phyloP scores from a whole-genome alignment of 2,113 vertebrate genomes.

The Lagenorhynchus albirostris region DNA sequence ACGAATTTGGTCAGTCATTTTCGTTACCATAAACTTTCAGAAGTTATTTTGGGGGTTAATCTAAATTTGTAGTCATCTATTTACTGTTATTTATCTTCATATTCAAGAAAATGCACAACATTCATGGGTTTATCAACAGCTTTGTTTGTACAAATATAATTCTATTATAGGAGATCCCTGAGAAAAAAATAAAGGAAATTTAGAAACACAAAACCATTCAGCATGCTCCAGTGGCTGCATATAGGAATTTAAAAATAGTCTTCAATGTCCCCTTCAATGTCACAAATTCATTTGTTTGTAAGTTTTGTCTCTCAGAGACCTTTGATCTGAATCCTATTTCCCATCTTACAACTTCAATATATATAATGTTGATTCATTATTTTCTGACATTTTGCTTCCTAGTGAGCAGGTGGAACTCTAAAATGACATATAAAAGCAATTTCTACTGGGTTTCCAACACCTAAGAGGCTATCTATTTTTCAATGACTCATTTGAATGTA shows the following conservation, averaged over 20 bases:
- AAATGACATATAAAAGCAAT: slow-evolving; percentile 79
- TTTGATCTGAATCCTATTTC: slow-evolving; percentile 80
- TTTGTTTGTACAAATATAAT: slow-evolving; percentile 52
- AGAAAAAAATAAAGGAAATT: not conserved
- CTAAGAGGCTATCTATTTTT: slow-evolving; percentile 69
- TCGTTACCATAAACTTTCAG: not conserved
- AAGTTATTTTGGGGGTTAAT: not conserved
- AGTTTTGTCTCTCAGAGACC: slow-evolving; percentile 76
- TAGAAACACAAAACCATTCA: slow-evolving; percentile 36
- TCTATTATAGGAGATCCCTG: not conserved
- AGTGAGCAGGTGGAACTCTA: slow-evolving; percentile 77
- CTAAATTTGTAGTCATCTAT: not conserved
- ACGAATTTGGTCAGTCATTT: not conserved
- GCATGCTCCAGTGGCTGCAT: not conserved
- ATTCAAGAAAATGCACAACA: not conserved
- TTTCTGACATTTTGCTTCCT: slow-evolving; percentile 80
- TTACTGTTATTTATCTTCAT: not conserved
- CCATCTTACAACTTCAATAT: slow-evolving; percentile 73
- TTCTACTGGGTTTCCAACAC: slow-evolving; percentile 56
- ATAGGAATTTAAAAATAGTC: slow-evolving; percentile 66
- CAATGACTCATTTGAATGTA: slow-evolving; percentile 57
- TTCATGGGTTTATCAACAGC: not conserved
- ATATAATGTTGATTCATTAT: slow-evolving; percentile 80
- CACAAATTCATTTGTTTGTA: slow-evolving; percentile 77
- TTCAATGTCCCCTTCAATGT: slow-evolving; percentile 43